Percentiles rank a stretch among this genome's conserved stretches.
Evolutionary conservation across 1,140 invertebrate species (phyloP).

Genomic region (Heliothis subflexa): DNA sequence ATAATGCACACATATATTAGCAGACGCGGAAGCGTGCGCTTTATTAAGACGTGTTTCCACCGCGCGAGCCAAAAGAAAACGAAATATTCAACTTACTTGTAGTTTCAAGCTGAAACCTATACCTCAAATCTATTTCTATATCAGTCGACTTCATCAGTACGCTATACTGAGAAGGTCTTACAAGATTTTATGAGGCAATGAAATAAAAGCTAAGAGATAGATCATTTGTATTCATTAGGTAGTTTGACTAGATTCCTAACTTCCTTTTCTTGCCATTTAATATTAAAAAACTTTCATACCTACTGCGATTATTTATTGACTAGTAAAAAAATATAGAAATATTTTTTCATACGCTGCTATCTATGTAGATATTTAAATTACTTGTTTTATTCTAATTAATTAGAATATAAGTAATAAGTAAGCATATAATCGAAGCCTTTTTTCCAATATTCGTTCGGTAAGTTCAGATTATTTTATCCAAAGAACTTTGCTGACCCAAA

Average conservation of each 20-base stretch:
- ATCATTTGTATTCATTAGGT: no score
- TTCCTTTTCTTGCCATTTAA: no score
- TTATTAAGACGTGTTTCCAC: constrained; percentile 15
- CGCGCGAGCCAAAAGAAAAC: constrained; percentile 17
- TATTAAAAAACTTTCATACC: no score
- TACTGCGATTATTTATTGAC: no score
- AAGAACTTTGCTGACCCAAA: constrained; percentile 10
- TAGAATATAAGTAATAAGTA: neutral
- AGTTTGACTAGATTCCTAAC: no score
- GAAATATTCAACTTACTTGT: constrained; percentile 18
- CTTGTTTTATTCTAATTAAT: no score
- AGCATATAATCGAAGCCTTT: neutral
- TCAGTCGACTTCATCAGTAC: neutral
- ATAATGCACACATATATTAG: constrained; percentile 26
- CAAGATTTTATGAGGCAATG: no score
- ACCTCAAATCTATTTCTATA: neutral
- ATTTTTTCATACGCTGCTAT: no score
- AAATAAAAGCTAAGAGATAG: no score
- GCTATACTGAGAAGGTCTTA: neutral
- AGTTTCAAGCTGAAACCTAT: neutral
- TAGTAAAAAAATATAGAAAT: no score
- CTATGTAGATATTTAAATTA: no score
- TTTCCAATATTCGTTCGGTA: constrained; percentile 8
- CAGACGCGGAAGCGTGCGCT: constrained; percentile 21
- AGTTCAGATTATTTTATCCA: constrained; percentile 4